phyloP scores from a whole-genome alignment of 2,888 invertebrate genomes.

The Diachrysia chrysitis region DNA sequence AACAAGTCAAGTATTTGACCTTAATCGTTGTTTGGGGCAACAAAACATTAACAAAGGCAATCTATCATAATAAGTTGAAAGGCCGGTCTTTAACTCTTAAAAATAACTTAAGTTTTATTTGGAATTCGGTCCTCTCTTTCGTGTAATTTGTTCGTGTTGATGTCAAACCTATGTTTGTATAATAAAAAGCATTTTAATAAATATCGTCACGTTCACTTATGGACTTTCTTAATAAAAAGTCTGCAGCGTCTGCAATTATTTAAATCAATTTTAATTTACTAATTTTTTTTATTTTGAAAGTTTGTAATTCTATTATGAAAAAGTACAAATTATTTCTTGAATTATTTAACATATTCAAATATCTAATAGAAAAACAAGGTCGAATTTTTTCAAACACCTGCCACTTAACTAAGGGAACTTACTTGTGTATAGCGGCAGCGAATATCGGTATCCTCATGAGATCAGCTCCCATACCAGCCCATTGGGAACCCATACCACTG shows the following conservation, averaged over 20 bases:
- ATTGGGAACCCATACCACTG: conserved; percentile 92
- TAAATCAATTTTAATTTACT: no score
- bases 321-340: no score
- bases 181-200: no score
- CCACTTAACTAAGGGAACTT: conserved; percentile 5
- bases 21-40: conserved; percentile 48
- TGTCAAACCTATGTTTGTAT: neutral
- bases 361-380: neutral
- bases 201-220: no score
- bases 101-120: conserved; percentile 31
- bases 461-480: conserved; percentile 91
- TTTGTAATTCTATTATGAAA: no score
- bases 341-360: no score
- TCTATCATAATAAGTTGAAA: conserved; percentile 51
- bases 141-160: conserved; percentile 10
- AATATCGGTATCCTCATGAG: conserved; percentile 90
- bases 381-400: neutral
- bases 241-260: no score
- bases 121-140: conserved; percentile 33
- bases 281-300: no score
- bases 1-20: conserved; percentile 53
- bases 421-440: conserved; percentile 83
- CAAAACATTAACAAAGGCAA: conserved; percentile 54
- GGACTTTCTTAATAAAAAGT: no score
- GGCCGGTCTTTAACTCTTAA: conserved; percentile 25